These are phyloP conservation scores for Drosophila ananassae DNA, from an alignment of 1,140 invertebrate species.

Conservation along the genomic window DNA sequence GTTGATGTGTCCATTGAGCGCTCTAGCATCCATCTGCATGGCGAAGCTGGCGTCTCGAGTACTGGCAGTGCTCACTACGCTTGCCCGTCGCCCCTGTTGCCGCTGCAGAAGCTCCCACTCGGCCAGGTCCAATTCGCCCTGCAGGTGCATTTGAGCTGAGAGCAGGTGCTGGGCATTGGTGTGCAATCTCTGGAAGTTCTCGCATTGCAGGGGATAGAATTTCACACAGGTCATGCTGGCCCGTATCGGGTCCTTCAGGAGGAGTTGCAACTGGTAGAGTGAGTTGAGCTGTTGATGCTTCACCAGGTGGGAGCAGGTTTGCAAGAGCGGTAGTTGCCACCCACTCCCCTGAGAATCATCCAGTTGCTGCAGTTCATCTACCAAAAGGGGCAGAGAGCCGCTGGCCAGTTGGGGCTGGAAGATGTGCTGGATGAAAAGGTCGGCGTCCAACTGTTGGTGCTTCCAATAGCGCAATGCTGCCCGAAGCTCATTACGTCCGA, in stretches of 20 bases:
- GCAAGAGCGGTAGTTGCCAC: constrained; percentile 89
- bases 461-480: constrained; percentile 87
- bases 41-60: constrained; percentile 82
- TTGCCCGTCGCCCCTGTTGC: constrained; percentile 55
- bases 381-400: constrained; percentile 86
- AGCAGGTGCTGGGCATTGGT: constrained; percentile 85
- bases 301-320: constrained; percentile 88
- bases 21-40: constrained; percentile 88
- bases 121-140: constrained; percentile 77
- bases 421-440: constrained; percentile 89
- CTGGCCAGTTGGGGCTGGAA: constrained; percentile 88
- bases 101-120: constrained; percentile 79
- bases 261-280: constrained; percentile 89
- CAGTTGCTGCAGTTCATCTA: constrained; percentile 85
- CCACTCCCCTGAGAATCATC: constrained; percentile 86
- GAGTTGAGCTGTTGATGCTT: constrained; percentile 87
- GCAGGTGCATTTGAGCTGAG: constrained; percentile 87
- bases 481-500: constrained; percentile 87
- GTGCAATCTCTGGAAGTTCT: constrained; percentile 86
- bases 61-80: constrained; percentile 28
- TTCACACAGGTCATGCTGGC: constrained; percentile 90
- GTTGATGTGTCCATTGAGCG: constrained; percentile 89
- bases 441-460: constrained; percentile 87
- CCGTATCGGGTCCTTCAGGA: constrained; percentile 88
- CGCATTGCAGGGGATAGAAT: constrained; percentile 87